These are phyloP conservation scores for Micrasema longulum DNA, from an alignment of 1,140 invertebrate species.

Conservation along the genomic window DNA sequence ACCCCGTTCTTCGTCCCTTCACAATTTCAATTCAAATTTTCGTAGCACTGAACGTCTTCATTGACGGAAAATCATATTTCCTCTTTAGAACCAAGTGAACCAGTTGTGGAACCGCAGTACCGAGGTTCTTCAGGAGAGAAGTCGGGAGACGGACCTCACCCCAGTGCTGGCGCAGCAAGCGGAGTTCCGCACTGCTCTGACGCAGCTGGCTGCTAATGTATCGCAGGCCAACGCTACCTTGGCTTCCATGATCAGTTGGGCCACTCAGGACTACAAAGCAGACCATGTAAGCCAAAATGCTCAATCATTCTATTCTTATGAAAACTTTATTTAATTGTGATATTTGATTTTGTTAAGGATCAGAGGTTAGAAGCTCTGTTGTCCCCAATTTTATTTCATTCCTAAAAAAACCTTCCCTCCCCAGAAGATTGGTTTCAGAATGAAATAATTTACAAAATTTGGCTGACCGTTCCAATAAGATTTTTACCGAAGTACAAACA, in stretches of 20 bases:
- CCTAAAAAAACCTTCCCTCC: too few species aligned
- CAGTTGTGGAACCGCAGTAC: slow-evolving; percentile 43
- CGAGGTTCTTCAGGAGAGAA: slow-evolving; percentile 56
- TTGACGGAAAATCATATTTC: not conserved
- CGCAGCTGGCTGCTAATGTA: slow-evolving; percentile 61
- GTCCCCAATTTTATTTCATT: too few species aligned
- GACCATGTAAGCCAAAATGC: slow-evolving; percentile 67
- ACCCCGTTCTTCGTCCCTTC: not conserved
- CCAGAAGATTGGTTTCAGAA: too few species aligned
- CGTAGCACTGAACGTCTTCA: not conserved
- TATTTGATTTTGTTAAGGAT: too few species aligned
- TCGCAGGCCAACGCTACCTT: slow-evolving; percentile 64
- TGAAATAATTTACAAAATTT: too few species aligned
- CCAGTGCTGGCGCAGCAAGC: slow-evolving; percentile 59
- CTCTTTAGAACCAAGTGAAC: slow-evolving; percentile 48
- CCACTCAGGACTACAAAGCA: slow-evolving; percentile 62
- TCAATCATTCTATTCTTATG: too few species aligned
- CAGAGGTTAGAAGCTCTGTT: too few species aligned
- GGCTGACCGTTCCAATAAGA: too few species aligned
- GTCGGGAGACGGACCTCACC: slow-evolving; percentile 49
- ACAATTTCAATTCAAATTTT: not conserved
- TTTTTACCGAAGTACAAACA: too few species aligned
- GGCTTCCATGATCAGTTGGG: slow-evolving; percentile 63
- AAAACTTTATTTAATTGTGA: too few species aligned
- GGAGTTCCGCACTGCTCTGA: slow-evolving; percentile 59